Evolutionary conservation across 2,797 vertebrate species (phyloP).

Genomic region (Pithecia hirsuta): DNA sequence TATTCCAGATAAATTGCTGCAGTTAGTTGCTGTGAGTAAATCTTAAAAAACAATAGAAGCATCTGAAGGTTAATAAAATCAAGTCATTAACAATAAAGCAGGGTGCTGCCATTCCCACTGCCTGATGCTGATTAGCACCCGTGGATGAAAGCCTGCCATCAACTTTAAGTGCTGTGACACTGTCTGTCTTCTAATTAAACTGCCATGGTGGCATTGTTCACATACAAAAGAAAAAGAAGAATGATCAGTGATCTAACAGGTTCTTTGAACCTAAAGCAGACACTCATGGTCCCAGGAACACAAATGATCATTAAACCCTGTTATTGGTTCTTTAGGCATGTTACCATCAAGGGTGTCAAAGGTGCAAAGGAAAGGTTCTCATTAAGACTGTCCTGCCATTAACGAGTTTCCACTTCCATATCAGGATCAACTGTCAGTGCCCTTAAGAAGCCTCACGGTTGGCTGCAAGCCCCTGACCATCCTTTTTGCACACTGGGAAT

Average conservation of each 20-base stretch:
- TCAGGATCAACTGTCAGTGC: neutral
- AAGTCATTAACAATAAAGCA: constrained; percentile 56
- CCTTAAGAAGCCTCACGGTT: neutral
- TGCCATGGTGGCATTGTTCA: neutral
- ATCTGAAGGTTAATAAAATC: constrained; percentile 70
- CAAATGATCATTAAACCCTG: neutral
- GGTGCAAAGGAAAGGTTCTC: neutral
- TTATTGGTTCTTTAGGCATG: neutral
- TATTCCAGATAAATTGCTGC: constrained; percentile 59
- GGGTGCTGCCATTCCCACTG: constrained; percentile 3
- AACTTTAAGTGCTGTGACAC: constrained; percentile 17
- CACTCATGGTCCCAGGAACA: neutral
- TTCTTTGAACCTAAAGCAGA: neutral
- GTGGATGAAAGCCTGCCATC: constrained; percentile 51
- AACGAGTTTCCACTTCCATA: neutral
- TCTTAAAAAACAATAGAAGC: constrained; percentile 67
- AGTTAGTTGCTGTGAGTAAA: constrained; percentile 62
- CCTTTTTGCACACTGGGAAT: neutral
- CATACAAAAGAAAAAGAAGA: constrained; percentile 27
- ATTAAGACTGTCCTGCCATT: neutral
- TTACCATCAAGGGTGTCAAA: neutral
- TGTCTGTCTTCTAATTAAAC: constrained; percentile 55
- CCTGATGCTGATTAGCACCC: constrained; percentile 20
- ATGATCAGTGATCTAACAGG: neutral
- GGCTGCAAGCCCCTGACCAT: neutral